Conservation (phyloP, 92 coral and sea anemone species). For the Zoanthus solanderi region DNA sequence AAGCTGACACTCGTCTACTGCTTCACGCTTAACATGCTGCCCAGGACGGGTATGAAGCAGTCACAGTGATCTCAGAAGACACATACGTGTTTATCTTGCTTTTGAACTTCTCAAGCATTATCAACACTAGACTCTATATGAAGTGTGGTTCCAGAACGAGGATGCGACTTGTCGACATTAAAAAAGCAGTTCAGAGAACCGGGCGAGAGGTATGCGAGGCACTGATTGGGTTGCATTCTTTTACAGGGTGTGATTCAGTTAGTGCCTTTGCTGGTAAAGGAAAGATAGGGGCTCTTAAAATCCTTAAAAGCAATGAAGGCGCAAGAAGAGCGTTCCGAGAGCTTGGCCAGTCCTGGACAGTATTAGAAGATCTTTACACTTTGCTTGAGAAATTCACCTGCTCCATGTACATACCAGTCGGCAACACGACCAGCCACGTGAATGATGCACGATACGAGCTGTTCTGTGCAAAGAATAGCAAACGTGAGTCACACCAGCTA, state of each 20-base stretch:
- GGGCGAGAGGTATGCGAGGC: no score
- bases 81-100: no score
- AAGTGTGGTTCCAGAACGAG: no score
- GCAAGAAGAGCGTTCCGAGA: constrained; percentile 49
- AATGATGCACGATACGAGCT: constrained; percentile 58
- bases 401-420: constrained; percentile 45
- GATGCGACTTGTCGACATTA: no score
- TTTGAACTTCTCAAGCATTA: no score
- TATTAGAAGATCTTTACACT: constrained; percentile 33
- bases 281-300: constrained; percentile 48
- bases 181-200: no score
- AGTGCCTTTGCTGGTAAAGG: constrained; percentile 65
- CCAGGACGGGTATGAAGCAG: no score
- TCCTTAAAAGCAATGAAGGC: constrained; percentile 37
- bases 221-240: constrained; percentile 55
- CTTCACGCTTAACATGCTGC: no score
- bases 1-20: no score
- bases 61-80: no score
- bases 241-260: constrained; percentile 65
- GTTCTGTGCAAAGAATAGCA: constrained; percentile 60
- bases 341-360: constrained; percentile 55
- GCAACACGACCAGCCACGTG: constrained; percentile 40
- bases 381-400: constrained; percentile 53
- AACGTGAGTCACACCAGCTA: constrained; percentile 57
- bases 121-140: no score